Base-by-base conservation (phyloP, 1,140 invertebrate genomes). In the Drepana arcuata region DNA sequence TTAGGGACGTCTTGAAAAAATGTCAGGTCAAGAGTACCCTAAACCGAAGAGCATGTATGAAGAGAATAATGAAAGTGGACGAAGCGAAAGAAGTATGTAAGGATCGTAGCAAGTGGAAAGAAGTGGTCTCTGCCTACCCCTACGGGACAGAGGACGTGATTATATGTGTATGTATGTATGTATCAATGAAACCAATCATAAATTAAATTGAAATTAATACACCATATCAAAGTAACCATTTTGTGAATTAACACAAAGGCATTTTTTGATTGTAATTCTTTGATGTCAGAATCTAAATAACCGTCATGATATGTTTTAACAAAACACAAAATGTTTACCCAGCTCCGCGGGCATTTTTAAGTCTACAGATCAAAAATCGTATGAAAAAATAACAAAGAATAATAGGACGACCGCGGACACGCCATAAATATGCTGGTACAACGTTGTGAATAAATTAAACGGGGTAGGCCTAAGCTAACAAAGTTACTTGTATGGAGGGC, bases 401-500 rank as follows among this genome's bases (percentile, higher is more conserved):
- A 48, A 42, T 42, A 32, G 38, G 34, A 34, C 45, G 33, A 34
- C 49, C 38, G 45, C 41, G 43, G 44, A 57, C 53, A 52, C 41
- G 49, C 41, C 54, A 58, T 64, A 64, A 67, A 64, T 62, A 59
- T 64, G 52, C 56, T 54, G 48, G 56, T 47, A 49, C 57, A 52
- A 55, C 41, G 48, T 41, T 50, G 55, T 58, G 57, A 64, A 64
- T 68, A 64, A 64, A 54, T 64, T 58, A 64, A 47, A 23, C 15
- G 33, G 41, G 41, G 39, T 32, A 28, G 43, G 45, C 60, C 57
- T 61, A 56, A 67, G 54, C 44, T 58, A 67, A 67, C 51, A 61
- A 26, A 33, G 41, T 38, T 49, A 34, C 41, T 33, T 47, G 41
- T 53, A 49, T 43, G 35, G 33, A 39, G 45, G 34, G 16, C 33